Base-by-base conservation (phyloP, 2,888 invertebrate species). In the Carcina quercana region DNA sequence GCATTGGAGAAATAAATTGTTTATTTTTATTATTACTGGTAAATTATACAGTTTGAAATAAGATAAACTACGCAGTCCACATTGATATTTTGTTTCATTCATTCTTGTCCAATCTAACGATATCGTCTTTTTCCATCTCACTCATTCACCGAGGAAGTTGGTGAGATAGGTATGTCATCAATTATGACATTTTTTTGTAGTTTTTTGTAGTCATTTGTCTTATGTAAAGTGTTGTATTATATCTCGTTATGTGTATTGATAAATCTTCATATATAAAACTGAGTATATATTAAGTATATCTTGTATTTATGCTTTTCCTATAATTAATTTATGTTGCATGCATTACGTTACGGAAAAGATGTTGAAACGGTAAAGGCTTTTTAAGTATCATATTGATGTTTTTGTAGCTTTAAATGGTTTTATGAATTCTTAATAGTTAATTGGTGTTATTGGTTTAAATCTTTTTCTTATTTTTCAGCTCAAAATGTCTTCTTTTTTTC, bases 81-180 rank as follows among this genome's bases (percentile, higher is more conserved):
- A 14, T 13, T 25, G 13, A 14, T 25, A 2, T 28, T 19, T 14
- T n/a, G 19, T 3, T 8, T 12, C 2, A 13, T 22, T 30, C 45
- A 45, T 45, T n/a, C n/a, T n/a, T n/a, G n/a, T n/a, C n/a, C n/a
- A n/a, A n/a, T n/a, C n/a, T n/a, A n/a, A n/a, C n/a, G n/a, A n/a
- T n/a, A n/a, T n/a, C 31, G 44, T 42, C 43, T 34, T 36, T 43
- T 42, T 52, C 59, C 57, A 45, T 45, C 43, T n/a, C 50, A 42
- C 35, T 37, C 44, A 19, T 37, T 43, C 45, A 34, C 36, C 48
- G 37, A 35, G 53, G 60, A 67, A 74, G 72, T 69, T 37, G 59
- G 50, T 49, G 43, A 43, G 10, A 32, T 51, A 35, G 69, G 69
- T 69, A 67, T 47, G 66, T 64, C 42, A 40, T 38, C 34, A 27